Base-by-base conservation (phyloP, 2,113 vertebrate genomes). In the Puntigrus tetrazona region DNA sequence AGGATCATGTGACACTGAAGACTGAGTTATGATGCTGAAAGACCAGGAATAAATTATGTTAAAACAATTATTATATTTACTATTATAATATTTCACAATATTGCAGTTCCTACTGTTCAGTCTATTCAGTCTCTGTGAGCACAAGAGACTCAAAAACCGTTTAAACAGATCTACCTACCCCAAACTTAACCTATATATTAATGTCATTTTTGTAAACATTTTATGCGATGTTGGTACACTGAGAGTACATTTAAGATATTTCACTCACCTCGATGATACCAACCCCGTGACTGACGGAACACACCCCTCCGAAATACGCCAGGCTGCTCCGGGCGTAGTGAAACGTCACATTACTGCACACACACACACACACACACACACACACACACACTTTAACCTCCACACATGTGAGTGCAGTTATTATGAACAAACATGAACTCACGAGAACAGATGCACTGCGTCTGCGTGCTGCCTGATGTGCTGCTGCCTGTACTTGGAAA, bases 361-460 rank as follows among this genome's bases (percentile, higher is more conserved):
- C 14, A 29, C 10, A 67, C 5, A 83, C 14, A 67, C 73, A 36
- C 43, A 63, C 20, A n/a, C 70, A 84, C 0, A 77, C 14, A 29
- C 10, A 67, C 5, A 83, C 14, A 67, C 73, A 36, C 43, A 63
- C 20, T n/a, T 14, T 18, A 22, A 36, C 47, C 25, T 27, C 5
- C 45, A 20, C 74, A 55, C 31, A 16, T 81, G 5, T 9, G 14
- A 67, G n/a, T 25, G 77, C 20, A 67, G 14, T 20, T 4, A 55
- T 8, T 55, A 38, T 41, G 14, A 5, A 41, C 25, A 47, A 16
- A 6, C 4, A 7, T 18, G 41, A 6, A 94, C 97, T 38, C 94
- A 99, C 98, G 97, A 96, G 91, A 99, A 95, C 80, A 99, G 95
- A 84, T 99, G 98, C 83, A 99, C 98, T 4, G 96, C 93, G 59